Evolutionary conservation across 1,140 invertebrate genomes (phyloP), one percentile per base, ranked within the genome.

Genomic region (Ceratosolen solmsi): DNA sequence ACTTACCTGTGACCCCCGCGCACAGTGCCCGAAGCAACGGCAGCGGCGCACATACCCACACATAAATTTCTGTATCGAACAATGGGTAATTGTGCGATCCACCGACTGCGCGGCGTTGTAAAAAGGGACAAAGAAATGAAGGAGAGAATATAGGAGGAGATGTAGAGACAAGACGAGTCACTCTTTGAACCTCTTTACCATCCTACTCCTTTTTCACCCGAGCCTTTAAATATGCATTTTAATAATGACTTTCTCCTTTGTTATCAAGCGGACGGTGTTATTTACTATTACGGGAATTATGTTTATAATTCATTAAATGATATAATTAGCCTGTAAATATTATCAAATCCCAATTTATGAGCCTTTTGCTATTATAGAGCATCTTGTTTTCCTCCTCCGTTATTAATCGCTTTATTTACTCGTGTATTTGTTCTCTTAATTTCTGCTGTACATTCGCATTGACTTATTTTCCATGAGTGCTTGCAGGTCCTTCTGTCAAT

Each of bases 61-160:
- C 90, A 91, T 91, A 91, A 91, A 91, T 91, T 91, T 89, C 90
- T 88, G 88, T 90, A 91, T 91, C 90, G 88, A 89, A 91, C 90
- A 91, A 91, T 91, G 87, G 90, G 90, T 91, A 91, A 91, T 91
- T 91, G 90, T 90, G 87, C 89, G 88, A 91, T 88, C 89, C 87
- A 86, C 84, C 74, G 82, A 27, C 58, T 30, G 30, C 36, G 60
- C 33, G 51, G 75, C 73, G 54, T 56, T 25, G 49, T 46, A 54
- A 51, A 54, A 56, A 46, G 36, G 58, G 13, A 58, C 33, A 41
- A 20, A 38, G 60, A 78, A 46, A 54, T 54, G 76, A 27, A 51
- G 76, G 72, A 38, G 41, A 33, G 36, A 65, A 65, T 46, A 46
- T 60, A 8, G 54, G 74, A 76, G 74, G 58, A 82, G 86, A 84